phyloP scores from a whole-genome alignment of 2,797 vertebrate genomes.

The Chanos chanos region DNA sequence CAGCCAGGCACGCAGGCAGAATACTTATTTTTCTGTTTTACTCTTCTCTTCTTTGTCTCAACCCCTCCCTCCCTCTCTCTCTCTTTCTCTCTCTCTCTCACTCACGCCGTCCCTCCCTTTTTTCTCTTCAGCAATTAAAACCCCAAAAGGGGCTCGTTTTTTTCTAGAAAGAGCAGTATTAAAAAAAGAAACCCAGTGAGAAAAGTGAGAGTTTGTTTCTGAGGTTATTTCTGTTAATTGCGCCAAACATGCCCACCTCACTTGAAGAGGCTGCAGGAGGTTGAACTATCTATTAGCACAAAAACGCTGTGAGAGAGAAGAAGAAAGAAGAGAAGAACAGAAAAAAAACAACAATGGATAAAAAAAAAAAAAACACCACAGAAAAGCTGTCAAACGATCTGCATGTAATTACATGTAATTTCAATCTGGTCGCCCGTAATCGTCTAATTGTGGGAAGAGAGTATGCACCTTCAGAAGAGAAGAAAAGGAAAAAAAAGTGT shows the following conservation, averaged over 20 bases:
- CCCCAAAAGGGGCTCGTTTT: not conserved
- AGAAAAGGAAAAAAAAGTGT: no score
- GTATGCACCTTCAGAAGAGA: conserved; percentile 23
- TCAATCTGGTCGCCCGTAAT: conserved; percentile 33
- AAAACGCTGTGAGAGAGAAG: not conserved
- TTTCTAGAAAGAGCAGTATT: not conserved
- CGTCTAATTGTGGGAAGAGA: conserved; percentile 23
- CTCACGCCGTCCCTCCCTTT: not conserved
- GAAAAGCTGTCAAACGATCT: conserved; percentile 21
- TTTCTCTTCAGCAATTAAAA: not conserved
- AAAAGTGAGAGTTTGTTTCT: conserved; percentile 7
- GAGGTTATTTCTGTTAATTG: conserved; percentile 28
- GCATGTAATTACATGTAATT: conserved; percentile 35
- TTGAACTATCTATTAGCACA: conserved; percentile 1
- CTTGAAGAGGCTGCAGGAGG: not conserved
- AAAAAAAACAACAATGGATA: not conserved
- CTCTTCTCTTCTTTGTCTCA: not conserved
- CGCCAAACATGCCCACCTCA: conserved; percentile 3
- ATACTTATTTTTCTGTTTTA: conserved; percentile 1
- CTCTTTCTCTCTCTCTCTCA: not conserved
- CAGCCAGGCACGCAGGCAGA: not conserved
- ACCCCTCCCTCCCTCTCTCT: not conserved
- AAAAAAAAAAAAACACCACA: conserved; percentile 10
- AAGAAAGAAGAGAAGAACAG: not conserved
- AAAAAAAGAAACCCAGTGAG: not conserved